phyloP scores from a whole-genome alignment of 2,113 vertebrate genomes.

The Glareola pratincola region DNA sequence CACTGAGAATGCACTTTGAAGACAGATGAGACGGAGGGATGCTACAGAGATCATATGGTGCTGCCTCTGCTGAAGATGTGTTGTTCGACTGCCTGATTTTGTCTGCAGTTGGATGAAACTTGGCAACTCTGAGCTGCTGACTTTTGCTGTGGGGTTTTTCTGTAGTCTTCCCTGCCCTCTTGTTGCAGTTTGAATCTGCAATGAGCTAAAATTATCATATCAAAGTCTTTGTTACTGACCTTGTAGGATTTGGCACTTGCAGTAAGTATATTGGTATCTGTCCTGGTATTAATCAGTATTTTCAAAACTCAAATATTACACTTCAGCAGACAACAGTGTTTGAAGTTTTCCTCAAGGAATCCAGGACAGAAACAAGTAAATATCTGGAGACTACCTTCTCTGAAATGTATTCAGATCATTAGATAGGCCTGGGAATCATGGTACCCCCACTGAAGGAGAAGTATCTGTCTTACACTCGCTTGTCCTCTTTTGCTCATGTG shows the following conservation, averaged over 20 bases:
- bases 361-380: background rate
- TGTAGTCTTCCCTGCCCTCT: constrained; percentile 61
- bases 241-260: constrained; percentile 54
- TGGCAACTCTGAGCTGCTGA: constrained; percentile 51
- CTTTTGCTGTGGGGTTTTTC: constrained; percentile 54
- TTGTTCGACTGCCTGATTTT: constrained; percentile 27
- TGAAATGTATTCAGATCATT: background rate
- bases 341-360: constrained; percentile 43
- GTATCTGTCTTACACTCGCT: background rate
- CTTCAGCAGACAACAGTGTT: background rate
- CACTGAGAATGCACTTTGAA: constrained; percentile 88
- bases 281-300: constrained; percentile 37
- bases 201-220: constrained; percentile 53
- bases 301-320: constrained; percentile 8
- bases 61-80: constrained; percentile 51
- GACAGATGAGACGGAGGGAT: constrained; percentile 68
- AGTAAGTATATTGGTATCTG: constrained; percentile 38
- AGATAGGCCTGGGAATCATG: background rate
- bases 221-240: constrained; percentile 51
- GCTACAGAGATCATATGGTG: constrained; percentile 63
- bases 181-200: constrained; percentile 52
- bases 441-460: constrained; percentile 3
- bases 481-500: background rate
- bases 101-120: constrained; percentile 47
- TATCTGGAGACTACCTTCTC: constrained; percentile 10